Evolutionary conservation across 2,888 invertebrate genomes (phyloP).

Genomic region (Noctua pronuba): DNA sequence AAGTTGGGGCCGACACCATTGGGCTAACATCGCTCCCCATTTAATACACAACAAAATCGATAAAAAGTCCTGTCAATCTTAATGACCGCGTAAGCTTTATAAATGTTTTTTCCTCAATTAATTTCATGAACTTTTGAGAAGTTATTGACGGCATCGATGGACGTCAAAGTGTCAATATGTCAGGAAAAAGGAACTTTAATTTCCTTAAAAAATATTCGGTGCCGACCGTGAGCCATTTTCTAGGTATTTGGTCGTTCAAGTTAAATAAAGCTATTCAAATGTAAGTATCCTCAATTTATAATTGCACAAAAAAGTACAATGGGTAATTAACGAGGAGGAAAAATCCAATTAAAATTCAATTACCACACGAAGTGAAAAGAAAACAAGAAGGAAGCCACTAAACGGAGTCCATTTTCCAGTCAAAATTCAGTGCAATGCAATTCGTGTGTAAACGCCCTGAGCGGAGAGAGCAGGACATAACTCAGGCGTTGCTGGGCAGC

Average conservation of each 20-base stretch:
- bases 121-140: slow-evolving; percentile 4
- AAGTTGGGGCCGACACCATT: neutral
- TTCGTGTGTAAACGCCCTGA: slow-evolving; percentile 51
- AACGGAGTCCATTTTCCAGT: slow-evolving; percentile 26
- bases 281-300: no score
- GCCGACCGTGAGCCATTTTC: neutral
- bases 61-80: neutral
- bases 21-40: neutral
- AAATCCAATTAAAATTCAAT: slow-evolving; percentile 45
- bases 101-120: slow-evolving; percentile 14
- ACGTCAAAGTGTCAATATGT: slow-evolving; percentile 37
- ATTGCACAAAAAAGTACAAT: slow-evolving; percentile 26
- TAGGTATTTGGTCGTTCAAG: slow-evolving; percentile 3
- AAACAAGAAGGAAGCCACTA: slow-evolving; percentile 20
- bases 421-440: slow-evolving; percentile 50
- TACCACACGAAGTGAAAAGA: slow-evolving; percentile 24
- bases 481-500: slow-evolving; percentile 71
- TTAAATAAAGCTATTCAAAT: slow-evolving; percentile 12
- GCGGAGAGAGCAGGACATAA: slow-evolving; percentile 68
- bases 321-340: neutral
- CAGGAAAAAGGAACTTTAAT: slow-evolving; percentile 22
- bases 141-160: neutral
- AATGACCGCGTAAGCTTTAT: neutral
- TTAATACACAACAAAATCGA: neutral
- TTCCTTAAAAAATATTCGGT: slow-evolving; percentile 23